phyloP scores from a whole-genome alignment of 2,888 invertebrate species.

The Caenorhabditis doughertyi region DNA sequence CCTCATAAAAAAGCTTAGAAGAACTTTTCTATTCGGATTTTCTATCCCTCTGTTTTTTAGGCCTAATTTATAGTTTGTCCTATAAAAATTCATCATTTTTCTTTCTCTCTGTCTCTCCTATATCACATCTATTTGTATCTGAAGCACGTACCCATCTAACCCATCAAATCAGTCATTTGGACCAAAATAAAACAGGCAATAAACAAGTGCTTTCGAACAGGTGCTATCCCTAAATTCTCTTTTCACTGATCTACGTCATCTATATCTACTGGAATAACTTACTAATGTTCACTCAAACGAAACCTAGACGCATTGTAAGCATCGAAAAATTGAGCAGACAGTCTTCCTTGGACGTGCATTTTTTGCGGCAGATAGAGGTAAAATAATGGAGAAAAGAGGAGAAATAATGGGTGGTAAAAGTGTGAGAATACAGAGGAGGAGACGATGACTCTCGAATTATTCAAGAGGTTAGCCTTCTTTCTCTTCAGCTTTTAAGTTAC shows the following conservation, averaged over 20 bases:
- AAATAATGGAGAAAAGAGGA: slow-evolving; percentile 16
- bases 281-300: slow-evolving; percentile 56
- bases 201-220: slow-evolving; percentile 34
- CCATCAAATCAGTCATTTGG: slow-evolving; percentile 49
- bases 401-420: slow-evolving; percentile 46
- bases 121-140: slow-evolving; percentile 47
- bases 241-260: slow-evolving; percentile 15
- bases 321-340: slow-evolving; percentile 60
- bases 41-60: not conserved
- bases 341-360: slow-evolving; percentile 64
- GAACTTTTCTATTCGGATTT: no score
- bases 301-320: slow-evolving; percentile 42
- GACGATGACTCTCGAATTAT: slow-evolving; percentile 51
- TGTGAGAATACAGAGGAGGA: slow-evolving; percentile 4
- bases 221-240: slow-evolving; percentile 11
- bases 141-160: not conserved
- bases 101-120: not conserved
- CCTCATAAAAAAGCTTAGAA: no score
- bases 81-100: slow-evolving; percentile 24
- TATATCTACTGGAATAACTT: slow-evolving; percentile 15
- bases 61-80: not conserved
- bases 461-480: slow-evolving; percentile 40
- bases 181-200: slow-evolving; percentile 40
- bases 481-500: slow-evolving; percentile 42
- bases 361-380: slow-evolving; percentile 2